Evolutionary conservation across 2,888 invertebrate genomes (phyloP).

Genomic region (Drosophila koepferae): DNA sequence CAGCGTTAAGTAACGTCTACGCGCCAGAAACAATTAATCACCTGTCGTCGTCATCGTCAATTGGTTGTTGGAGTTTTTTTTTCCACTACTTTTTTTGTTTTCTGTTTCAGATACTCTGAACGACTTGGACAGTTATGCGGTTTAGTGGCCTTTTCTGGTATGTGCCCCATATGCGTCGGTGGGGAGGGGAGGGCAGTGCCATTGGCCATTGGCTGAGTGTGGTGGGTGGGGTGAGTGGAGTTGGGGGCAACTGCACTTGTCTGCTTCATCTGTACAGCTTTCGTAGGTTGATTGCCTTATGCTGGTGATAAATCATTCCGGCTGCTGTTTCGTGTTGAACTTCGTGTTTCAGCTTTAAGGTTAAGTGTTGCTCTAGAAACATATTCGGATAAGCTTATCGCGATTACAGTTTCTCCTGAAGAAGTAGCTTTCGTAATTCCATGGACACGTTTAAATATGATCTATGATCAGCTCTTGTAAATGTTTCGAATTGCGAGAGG

Average conservation of each 20-base stretch:
- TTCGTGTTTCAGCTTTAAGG: conserved; percentile 38
- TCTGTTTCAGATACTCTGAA: conserved; percentile 55
- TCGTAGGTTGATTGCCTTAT: conserved; percentile 64
- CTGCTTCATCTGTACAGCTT: conserved; percentile 58
- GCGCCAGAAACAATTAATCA: conserved; percentile 79
- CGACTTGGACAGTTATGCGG: conserved; percentile 68
- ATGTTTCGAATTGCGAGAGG: not conserved
- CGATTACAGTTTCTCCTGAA: conserved; percentile 3
- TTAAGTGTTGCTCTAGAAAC: conserved; percentile 38
- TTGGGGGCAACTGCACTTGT: conserved; percentile 44
- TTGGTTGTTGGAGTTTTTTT: conserved; percentile 30
- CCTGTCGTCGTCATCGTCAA: conserved; percentile 76
- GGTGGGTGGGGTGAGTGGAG: not conserved
- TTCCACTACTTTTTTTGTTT: conserved; percentile 15
- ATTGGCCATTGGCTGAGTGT: not conserved
- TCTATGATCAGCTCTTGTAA: not conserved
- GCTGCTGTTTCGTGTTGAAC: conserved; percentile 69
- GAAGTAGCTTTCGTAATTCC: not conserved
- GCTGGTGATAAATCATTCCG: conserved; percentile 67
- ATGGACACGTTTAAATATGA: not conserved
- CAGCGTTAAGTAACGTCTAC: conserved; percentile 80
- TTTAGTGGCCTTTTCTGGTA: conserved; percentile 77
- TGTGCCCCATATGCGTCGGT: conserved; percentile 36
- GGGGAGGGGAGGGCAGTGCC: conserved; percentile 34
- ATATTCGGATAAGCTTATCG: conserved; percentile 27